Evolutionary conservation across 2,797 vertebrate species (phyloP).

Genomic region (Gorsachius magnificus): DNA sequence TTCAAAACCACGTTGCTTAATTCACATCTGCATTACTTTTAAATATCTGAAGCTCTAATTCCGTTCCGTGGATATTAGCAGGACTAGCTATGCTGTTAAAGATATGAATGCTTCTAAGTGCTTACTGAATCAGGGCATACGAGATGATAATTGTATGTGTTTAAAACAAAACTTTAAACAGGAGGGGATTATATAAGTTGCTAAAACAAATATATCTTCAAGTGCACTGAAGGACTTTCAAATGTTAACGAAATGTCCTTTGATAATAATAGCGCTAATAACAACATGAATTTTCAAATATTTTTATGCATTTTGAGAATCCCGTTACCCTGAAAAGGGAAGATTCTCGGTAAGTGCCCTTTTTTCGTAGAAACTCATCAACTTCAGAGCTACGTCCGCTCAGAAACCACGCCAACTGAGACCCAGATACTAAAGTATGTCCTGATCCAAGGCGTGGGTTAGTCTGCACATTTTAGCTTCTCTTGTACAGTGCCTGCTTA

Average conservation of each 20-base stretch:
- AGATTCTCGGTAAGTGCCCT: conserved; percentile 18
- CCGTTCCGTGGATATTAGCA: conserved; percentile 53
- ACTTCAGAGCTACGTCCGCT: neutral
- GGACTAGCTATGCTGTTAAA: conserved; percentile 63
- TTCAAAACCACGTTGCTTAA: conserved; percentile 62
- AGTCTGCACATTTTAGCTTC: neutral
- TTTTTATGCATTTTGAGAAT: neutral
- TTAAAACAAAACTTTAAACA: conserved; percentile 69
- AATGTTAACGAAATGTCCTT: conserved; percentile 53
- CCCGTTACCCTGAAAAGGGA: neutral
- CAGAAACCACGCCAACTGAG: neutral
- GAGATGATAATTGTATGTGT: conserved; percentile 63
- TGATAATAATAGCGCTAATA: conserved; percentile 54
- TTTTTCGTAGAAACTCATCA: neutral
- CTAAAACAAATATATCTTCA: conserved; percentile 64
- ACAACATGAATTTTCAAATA: conserved; percentile 21
- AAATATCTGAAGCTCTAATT: conserved; percentile 70
- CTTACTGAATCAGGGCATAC: conserved; percentile 55
- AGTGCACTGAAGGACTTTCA: conserved; percentile 57
- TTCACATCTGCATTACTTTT: conserved; percentile 70
- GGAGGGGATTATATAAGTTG: conserved; percentile 63
- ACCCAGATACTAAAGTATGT: too few species aligned
- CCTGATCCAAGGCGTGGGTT: neutral
- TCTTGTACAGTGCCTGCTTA: neutral
- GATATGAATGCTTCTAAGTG: conserved; percentile 65